Evolutionary conservation across 2,113 vertebrate genomes (phyloP).

Genomic region (Corapipo altera): DNA sequence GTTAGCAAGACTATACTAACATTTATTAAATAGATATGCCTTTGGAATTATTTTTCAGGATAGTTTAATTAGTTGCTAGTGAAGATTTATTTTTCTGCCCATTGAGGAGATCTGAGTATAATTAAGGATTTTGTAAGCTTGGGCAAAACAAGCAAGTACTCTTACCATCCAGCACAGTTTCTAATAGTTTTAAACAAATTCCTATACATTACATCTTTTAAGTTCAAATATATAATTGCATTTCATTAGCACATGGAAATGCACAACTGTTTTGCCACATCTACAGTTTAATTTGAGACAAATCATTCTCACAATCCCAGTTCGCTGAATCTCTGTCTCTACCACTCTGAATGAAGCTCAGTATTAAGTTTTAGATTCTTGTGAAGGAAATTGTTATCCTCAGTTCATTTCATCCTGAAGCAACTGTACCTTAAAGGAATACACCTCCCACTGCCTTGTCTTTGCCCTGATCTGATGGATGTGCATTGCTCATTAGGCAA

Average conservation of each 20-base stretch:
- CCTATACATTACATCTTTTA: background rate
- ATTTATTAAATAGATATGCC: background rate
- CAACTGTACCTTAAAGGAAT: background rate
- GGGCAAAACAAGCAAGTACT: background rate
- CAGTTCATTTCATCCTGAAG: background rate
- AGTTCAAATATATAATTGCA: conserved; percentile 21
- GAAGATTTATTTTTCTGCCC: background rate
- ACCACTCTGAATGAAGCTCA: background rate
- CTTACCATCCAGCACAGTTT: conserved; percentile 17
- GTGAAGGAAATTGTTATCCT: background rate
- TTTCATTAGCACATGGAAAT: conserved; percentile 10
- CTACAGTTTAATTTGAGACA: background rate
- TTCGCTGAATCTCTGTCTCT: background rate
- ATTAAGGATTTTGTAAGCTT: background rate
- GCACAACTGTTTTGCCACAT: background rate
- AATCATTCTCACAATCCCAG: background rate
- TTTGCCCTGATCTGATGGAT: background rate
- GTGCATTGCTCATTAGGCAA: background rate
- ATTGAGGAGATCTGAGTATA: background rate
- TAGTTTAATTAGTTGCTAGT: background rate
- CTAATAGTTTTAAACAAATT: conserved; percentile 38
- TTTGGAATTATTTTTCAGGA: background rate
- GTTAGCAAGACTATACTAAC: background rate
- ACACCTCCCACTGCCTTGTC: background rate
- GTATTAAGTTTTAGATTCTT: background rate